phyloP scores from a whole-genome alignment of 2,888 invertebrate species.

The Conops quadrifasciatus region DNA sequence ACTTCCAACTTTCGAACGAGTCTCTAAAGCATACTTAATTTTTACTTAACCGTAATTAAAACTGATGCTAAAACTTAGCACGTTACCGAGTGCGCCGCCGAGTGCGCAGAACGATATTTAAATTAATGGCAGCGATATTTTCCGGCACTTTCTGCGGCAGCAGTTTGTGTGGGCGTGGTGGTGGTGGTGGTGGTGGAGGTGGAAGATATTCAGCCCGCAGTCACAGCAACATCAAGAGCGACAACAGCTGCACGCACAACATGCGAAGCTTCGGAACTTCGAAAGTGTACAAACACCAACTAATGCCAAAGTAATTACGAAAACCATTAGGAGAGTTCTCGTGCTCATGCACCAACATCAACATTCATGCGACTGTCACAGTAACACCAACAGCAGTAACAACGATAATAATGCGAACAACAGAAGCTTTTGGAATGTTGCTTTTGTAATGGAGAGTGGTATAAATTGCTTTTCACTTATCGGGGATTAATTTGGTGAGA shows the following conservation, averaged over 20 bases:
- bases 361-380: conserved; percentile 24
- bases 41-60: conserved; percentile 25
- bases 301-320: conserved; percentile 62
- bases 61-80: conserved; percentile 3
- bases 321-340: conserved; percentile 50
- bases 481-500: not conserved
- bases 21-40: conserved; percentile 26
- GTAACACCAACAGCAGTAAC: conserved; percentile 10
- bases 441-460: not conserved
- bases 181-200: not conserved
- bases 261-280: conserved; percentile 54
- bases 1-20: conserved; percentile 8
- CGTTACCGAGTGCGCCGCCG: not conserved
- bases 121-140: conserved; percentile 21
- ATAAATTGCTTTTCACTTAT: conserved; percentile 1
- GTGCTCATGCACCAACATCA: conserved; percentile 35
- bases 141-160: not conserved
- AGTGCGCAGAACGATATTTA: conserved; percentile 9
- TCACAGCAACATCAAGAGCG: not conserved
- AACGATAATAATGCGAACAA: conserved; percentile 9
- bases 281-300: conserved; percentile 51
- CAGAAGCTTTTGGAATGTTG: not conserved
- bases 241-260: conserved; percentile 54
- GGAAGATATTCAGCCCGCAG: not conserved
- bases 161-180: not conserved